phyloP scores from a whole-genome alignment of 2,888 invertebrate genomes.

The Scelioninae gen. 1 region DNA sequence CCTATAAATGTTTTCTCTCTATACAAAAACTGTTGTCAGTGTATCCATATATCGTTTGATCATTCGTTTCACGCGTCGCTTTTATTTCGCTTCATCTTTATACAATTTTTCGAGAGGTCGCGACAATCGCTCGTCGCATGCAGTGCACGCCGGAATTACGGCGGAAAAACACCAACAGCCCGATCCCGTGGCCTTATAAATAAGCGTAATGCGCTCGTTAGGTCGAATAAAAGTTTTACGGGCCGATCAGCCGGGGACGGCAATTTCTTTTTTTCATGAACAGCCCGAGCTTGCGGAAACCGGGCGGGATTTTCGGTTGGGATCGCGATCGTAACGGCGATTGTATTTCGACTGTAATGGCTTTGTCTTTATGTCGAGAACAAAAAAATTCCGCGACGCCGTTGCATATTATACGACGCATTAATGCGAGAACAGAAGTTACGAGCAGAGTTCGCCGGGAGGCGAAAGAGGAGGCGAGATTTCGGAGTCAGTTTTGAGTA shows the following conservation, averaged over 20 bases:
- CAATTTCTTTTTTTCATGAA: constrained; percentile 71
- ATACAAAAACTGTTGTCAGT: not conserved
- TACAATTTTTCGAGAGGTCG: constrained; percentile 63
- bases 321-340: constrained; percentile 66
- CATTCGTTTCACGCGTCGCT: constrained; percentile 63
- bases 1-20: constrained; percentile 1
- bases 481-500: constrained; percentile 25
- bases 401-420: constrained; percentile 67
- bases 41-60: constrained; percentile 34
- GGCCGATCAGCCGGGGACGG: constrained; percentile 74
- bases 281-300: constrained; percentile 63
- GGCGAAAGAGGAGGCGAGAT: constrained; percentile 11
- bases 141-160: constrained; percentile 73
- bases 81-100: constrained; percentile 60
- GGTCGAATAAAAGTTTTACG: constrained; percentile 81
- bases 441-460: constrained; percentile 30
- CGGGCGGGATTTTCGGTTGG: constrained; percentile 64
- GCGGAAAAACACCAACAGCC: constrained; percentile 75
- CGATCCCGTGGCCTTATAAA: constrained; percentile 77
- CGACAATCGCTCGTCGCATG: constrained; percentile 73
- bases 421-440: constrained; percentile 62
- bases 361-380: constrained; percentile 64
- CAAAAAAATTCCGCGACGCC: constrained; percentile 64
- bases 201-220: constrained; percentile 80
- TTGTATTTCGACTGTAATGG: constrained; percentile 69